Base-by-base conservation (phyloP, 2,797 vertebrate species). In the Ctenopoma kingsleyae region DNA sequence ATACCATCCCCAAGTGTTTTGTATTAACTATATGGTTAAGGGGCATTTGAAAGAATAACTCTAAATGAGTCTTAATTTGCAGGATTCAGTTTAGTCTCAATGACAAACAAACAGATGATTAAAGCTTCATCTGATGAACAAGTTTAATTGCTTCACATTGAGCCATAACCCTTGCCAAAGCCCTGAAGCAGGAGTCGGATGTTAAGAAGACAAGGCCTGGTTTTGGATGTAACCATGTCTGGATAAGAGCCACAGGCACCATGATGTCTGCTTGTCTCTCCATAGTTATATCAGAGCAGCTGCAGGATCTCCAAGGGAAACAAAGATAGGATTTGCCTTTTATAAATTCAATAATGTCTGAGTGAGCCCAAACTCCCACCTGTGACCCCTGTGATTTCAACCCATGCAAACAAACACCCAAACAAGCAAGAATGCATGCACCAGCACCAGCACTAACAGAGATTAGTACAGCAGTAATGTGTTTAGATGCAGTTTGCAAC, bases 261-360 rank as follows among this genome's bases (percentile, higher is more conserved):
- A 36, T 13, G 54, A 25, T 10, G 67, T 86, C 78, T 86, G 60
- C 74, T 16, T 60, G 53, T 59, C 78, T 85, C 85, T 72, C 75
- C 71, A 56, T 69, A 58, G 55, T 74, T 66, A 76, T 78, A 80
- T 61, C 59, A 70, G 66, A 79, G 80, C 63, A 32, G 47, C 66
- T 6, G n/a, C n/a, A 50, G 64, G 22, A 79, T 81, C 71, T 88
- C 81, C 74, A 88, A 78, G 54, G 53, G 71, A 90, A 92, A 88
- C 85, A 89, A 87, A 87, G 77, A 67, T 69, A 68, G 76, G 78
- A 86, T 86, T 82, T 85, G 36, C 61, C 78, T 84, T 84, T 77
- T 67, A 85, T 82, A 81, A 87, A 88, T 75, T 71, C 74, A 86
- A 71, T 83, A 73, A 82, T 49, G 67, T 77, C 59, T 67, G 61